These are phyloP conservation scores for Lutjanus erythropterus DNA, from an alignment of 2,113 vertebrate genomes.

Conservation along the genomic window DNA sequence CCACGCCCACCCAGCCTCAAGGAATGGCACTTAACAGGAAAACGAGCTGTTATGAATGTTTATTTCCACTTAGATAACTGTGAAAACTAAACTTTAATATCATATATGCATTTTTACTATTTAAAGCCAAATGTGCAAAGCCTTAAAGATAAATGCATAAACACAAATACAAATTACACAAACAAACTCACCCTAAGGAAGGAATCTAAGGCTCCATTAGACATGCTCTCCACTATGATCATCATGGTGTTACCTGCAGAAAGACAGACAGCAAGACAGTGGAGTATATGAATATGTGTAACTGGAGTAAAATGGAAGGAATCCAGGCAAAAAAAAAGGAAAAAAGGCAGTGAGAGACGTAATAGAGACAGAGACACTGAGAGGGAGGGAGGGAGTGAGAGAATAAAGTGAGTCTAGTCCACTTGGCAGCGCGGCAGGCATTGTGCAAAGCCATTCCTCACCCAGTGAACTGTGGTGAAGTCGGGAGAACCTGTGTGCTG, in stretches of 20 bases:
- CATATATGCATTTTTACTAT: too few species aligned
- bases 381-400: background rate
- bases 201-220: conserved; percentile 91
- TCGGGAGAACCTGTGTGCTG: conserved; percentile 61
- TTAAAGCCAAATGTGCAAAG: too few species aligned
- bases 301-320: conserved; percentile 10
- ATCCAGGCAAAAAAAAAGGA: background rate
- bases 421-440: conserved; percentile 60
- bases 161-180: too few species aligned
- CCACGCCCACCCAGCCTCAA: too few species aligned
- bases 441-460: conserved; percentile 76
- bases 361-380: conserved; percentile 51
- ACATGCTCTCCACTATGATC: conserved; percentile 94
- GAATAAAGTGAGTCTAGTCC: conserved; percentile 59
- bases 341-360: conserved; percentile 20
- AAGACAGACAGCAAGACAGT: conserved; percentile 12
- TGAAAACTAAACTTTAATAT: too few species aligned
- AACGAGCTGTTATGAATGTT: too few species aligned
- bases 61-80: too few species aligned
- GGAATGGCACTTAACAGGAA: too few species aligned
- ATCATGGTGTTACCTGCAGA: conserved; percentile 93
- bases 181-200: conserved; percentile 95
- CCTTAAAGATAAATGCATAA: background rate
- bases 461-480: conserved; percentile 72
- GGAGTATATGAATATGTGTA: background rate